A percentile compares a stretch with the other conserved stretches of the same genome.
These are phyloP conservation scores for Eugnorisma glareosa DNA, from an alignment of 2,888 invertebrate genomes.

Conservation along the genomic window DNA sequence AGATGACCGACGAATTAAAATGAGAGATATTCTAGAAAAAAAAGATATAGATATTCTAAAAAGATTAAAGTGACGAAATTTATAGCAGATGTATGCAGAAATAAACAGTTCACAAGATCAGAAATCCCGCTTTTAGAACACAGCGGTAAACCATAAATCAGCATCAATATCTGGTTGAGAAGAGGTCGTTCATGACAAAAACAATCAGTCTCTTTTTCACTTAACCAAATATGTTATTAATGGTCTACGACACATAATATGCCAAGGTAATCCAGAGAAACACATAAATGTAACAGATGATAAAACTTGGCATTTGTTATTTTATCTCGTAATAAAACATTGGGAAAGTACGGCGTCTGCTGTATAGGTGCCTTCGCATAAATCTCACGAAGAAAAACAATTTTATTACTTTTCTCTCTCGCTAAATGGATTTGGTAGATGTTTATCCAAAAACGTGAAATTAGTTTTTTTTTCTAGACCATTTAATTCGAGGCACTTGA, in stretches of 20 bases:
- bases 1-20: too few relatives aligned
- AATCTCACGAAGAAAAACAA: slow-evolving; percentile 52
- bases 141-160: too few relatives aligned
- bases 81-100: not conserved
- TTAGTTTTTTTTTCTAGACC: slow-evolving; percentile 6
- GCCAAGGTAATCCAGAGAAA: slow-evolving; percentile 27
- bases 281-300: slow-evolving; percentile 50
- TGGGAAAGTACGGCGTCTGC: slow-evolving; percentile 26
- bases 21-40: too few relatives aligned
- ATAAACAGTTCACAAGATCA: too few relatives aligned
- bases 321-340: slow-evolving; percentile 57
- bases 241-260: slow-evolving; percentile 24
- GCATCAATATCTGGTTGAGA: not conserved
- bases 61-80: too few relatives aligned
- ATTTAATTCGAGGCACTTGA: slow-evolving; percentile 3
- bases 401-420: slow-evolving; percentile 46
- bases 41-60: too few relatives aligned
- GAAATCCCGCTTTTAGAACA: too few relatives aligned
- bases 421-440: slow-evolving; percentile 45
- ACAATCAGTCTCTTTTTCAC: slow-evolving; percentile 11
- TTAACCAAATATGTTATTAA: not conserved
- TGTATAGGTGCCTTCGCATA: slow-evolving; percentile 42
- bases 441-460: slow-evolving; percentile 27
- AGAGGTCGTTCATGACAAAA: not conserved
- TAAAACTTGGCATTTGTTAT: slow-evolving; percentile 53